Evolutionary conservation across 2,888 invertebrate species (phyloP).

Genomic region (Himalopsyche japonica): DNA sequence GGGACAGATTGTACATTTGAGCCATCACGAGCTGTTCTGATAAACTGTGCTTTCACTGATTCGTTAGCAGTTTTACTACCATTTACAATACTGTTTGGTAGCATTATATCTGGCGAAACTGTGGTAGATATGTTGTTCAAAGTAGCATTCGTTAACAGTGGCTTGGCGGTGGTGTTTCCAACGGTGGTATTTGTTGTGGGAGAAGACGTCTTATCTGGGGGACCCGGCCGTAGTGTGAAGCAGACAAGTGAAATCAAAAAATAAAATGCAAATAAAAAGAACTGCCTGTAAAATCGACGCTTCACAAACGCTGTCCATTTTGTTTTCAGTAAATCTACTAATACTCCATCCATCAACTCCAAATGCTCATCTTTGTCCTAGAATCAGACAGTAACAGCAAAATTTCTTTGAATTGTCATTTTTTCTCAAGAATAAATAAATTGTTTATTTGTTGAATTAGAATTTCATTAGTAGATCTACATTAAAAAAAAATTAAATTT

Average conservation of each 20-base stretch:
- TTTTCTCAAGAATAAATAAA: too few relatives aligned
- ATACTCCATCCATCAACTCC: constrained; percentile 90
- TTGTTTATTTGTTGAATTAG: too few relatives aligned
- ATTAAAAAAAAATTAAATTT: too few relatives aligned
- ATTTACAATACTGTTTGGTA: not conserved
- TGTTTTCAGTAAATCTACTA: constrained; percentile 90
- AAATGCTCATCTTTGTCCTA: constrained; percentile 94
- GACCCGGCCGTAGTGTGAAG: constrained; percentile 88
- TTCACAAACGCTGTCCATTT: constrained; percentile 99
- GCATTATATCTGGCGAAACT: not conserved
- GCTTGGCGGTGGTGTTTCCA: not conserved
- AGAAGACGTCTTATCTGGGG: constrained; percentile 51
- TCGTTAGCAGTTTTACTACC: not conserved
- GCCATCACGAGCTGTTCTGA: not conserved
- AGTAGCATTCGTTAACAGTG: not conserved
- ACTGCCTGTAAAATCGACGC: constrained; percentile 90
- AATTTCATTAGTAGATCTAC: too few relatives aligned
- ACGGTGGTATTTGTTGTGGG: constrained; percentile 24
- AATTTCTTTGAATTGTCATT: too few relatives aligned
- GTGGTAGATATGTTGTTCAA: not conserved
- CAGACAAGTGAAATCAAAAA: constrained; percentile 87
- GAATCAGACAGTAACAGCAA: constrained; percentile 43
- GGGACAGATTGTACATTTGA: not conserved
- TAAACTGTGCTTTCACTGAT: not conserved
- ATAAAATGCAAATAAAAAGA: constrained; percentile 87